Base-by-base conservation (phyloP, 2,113 vertebrate species). In the Eira barbara region DNA sequence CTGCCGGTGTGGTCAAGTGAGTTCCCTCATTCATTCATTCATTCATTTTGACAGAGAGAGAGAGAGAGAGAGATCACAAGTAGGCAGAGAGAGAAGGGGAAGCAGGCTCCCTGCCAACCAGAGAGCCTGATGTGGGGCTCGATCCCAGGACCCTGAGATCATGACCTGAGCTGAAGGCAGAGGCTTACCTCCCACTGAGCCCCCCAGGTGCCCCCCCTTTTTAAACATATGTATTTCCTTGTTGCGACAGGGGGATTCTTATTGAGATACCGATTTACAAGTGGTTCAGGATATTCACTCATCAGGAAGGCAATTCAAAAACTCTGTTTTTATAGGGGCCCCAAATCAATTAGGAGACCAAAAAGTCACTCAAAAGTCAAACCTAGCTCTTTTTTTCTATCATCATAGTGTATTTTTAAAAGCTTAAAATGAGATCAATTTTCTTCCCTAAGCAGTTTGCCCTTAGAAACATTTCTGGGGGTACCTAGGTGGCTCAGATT, bases 291-390 rank as follows among this genome's bases (percentile, higher is more conserved):
- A 84, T 63, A 87, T 49, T 96, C 61, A 94, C 0, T 91, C 27
- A 83, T 21, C 29, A 78, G 59, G 47, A 79, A 88, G 45, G 61
- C 7, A 23, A 87, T 47, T 93, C 34, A 91, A 79, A 78, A 95
- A 80, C 47, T 83, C 47, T 83, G n/a, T 92, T 82, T 86, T 95
- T 93, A 74, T 69, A 87, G 81, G 34, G 39, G 10, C 14, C 45
- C 17, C 21, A 65, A 87, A 90, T 34, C 21, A 91, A 88, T 71
- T 69, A 6, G 34, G 27, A 49, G 36, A 39, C 27, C 78, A 79
- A 80, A 71, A 89, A 73, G 27, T 89, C 63, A 88, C 61, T 87
- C 74, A 79, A 91, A 96, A 94, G 67, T 74, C 61, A 80, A 93
- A 84, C 10, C 36, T 80, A 74, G 5, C 21, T 93, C 74, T 91